Evolutionary conservation across 2,797 vertebrate species (phyloP), one percentile per base, ranked within the genome.

Genomic region (Tinamus major): DNA sequence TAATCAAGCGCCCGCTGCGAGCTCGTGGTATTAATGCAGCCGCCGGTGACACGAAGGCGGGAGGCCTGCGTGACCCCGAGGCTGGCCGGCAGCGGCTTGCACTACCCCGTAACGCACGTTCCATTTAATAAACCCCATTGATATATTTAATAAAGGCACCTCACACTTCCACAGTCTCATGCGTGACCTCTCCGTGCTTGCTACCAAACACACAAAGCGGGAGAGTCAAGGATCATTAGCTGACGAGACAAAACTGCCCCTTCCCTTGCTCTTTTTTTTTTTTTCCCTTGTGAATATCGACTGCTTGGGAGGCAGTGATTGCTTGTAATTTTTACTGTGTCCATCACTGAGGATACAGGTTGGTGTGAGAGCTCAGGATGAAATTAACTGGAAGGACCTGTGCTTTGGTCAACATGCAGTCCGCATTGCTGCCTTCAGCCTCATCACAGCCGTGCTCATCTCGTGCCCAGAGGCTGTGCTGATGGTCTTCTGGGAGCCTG

Each of bases 121-220:
- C 79, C 85, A 29, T 29, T 92, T 91, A 70, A 88, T 80, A 95
- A 77, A 93, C 93, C 72, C 92, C 58, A 86, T 11, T 72, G 95
- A 84, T 67, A 80, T 9, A 61, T 65, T 63, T 76, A 72, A 93
- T 81, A 94, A 78, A 94, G 65, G 85, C 62, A 75, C 72, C 89
- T 87, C 93, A 18, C 79, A 37, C 51, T 87, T 59, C 13, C 93
- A 49, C 76, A 26, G 69, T 85, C 95, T 93, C 39, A 55, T 68
- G 29, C 90, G 83, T 94, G 95, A 97, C 93, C 96, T 96, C 93
- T 87, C 84, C 35, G 51, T 89, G 83, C 65, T 90, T 84, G 75
- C 79, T 63, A 58, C 87, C 88, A 24, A 82, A 92, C 79, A 71
- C 89, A 92, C 93, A 92, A 85, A 94, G 90, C 5, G 13, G 26